Percentiles rank a stretch among this genome's conserved stretches.
phyloP scores from a whole-genome alignment of 2,797 vertebrate species.

The Propithecus perrieri region DNA sequence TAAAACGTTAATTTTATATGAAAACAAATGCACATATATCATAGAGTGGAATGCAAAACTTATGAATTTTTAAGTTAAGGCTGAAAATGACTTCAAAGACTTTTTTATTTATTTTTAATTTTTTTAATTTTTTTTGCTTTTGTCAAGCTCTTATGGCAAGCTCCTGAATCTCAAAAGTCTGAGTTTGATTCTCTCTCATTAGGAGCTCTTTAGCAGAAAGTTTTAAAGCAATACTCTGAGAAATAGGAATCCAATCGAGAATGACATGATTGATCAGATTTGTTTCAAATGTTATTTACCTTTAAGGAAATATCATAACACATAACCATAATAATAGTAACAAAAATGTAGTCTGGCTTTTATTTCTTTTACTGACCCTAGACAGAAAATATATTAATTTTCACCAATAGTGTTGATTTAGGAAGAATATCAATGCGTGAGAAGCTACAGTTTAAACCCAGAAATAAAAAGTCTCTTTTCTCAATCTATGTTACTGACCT shows the following conservation, averaged over 20 bases:
- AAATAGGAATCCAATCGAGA: slow-evolving; percentile 29
- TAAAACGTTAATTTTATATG: not conserved
- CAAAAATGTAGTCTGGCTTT: not conserved
- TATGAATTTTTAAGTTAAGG: slow-evolving; percentile 30
- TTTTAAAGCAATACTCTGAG: not conserved
- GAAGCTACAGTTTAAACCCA: not conserved
- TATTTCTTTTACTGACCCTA: not conserved
- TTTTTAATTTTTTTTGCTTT: not conserved
- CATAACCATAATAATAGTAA: not conserved
- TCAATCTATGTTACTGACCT: not conserved
- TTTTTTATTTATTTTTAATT: not conserved
- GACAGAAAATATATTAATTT: not conserved
- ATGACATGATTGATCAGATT: not conserved
- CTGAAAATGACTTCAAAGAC: not conserved
- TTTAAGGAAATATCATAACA: not conserved
- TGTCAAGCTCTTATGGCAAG: not conserved
- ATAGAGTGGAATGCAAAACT: not conserved
- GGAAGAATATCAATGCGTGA: not conserved
- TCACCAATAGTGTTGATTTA: not conserved
- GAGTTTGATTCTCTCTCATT: not conserved
- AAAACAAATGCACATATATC: slow-evolving; percentile 14
- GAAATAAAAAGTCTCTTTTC: not conserved
- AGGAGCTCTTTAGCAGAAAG: not conserved
- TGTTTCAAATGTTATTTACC: slow-evolving; percentile 37
- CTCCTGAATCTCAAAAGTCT: not conserved